Evolutionary conservation across 2,797 vertebrate species (phyloP).

Genomic region (Lacerta viridis): DNA sequence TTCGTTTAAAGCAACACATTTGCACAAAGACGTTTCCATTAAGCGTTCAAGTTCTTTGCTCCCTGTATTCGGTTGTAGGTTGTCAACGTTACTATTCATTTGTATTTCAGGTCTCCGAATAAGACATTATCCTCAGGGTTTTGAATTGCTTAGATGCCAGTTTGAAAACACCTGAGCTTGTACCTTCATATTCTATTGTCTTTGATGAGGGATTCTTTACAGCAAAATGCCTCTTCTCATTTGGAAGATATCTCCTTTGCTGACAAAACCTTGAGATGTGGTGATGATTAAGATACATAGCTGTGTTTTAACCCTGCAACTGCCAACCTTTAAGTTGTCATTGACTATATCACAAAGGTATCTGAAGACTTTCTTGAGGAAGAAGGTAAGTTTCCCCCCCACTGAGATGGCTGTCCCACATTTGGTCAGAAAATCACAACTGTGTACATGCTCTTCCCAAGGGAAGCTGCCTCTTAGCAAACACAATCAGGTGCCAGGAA

Average conservation of each 20-base stretch:
- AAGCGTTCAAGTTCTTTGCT: conserved; percentile 72
- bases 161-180: conserved; percentile 60
- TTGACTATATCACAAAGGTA: neutral
- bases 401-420: neutral
- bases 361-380: neutral
- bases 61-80: conserved; percentile 67
- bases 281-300: conserved; percentile 63
- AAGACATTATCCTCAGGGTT: conserved; percentile 78
- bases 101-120: conserved; percentile 74
- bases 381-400: neutral
- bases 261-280: conserved; percentile 75
- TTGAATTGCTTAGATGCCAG: conserved; percentile 71
- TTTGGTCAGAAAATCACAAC: neutral
- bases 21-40: conserved; percentile 63
- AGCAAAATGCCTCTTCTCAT: conserved; percentile 73
- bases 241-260: conserved; percentile 76
- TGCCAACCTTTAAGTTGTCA: conserved; percentile 33
- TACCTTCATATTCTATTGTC: conserved; percentile 78
- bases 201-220: conserved; percentile 75
- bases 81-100: conserved; percentile 77
- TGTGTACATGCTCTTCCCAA: neutral
- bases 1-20: neutral
- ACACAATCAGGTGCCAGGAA: neutral
- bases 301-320: conserved; percentile 62
- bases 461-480: neutral